Base-by-base conservation (phyloP, 2,888 invertebrate genomes). In the Papilio demoleus region DNA sequence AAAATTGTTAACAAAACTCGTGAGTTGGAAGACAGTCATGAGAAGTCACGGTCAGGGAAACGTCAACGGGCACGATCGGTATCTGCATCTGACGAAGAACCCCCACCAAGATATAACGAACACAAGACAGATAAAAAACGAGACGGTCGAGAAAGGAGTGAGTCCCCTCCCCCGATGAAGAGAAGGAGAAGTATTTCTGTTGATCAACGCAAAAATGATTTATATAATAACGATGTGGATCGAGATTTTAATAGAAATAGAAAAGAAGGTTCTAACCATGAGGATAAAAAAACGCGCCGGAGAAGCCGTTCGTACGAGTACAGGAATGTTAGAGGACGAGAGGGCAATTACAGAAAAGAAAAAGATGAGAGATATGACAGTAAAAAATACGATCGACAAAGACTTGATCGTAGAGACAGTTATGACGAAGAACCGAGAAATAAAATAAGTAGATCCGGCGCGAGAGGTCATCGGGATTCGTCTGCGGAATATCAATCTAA, bases 141-240 rank as follows among this genome's bases (percentile, higher is more conserved):
- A 68, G 72, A 80, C 36, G 72, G 77, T n/a, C 79, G 81, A 74
- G 86, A 85, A 5, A 50, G 71, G 24, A 88, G 87, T 70, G 65
- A 74, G 0, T 89, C 91, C 0, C 88, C 90, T 0, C 84, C 84
- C 3, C 88, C 88, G 0, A 88, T 87, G 24, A 91, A 89, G 71
- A 82, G 82, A 71, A 80, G 88, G 2, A 83, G 86, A 1, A 90
- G 89, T 65, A 78, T 82, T 0, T 86, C 89, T 0, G 78, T 78
- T 1, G 85, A 86, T 5, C 80, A 74, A 68, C 85, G 73, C 67
- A 78, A 71, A 65, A 77, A 68, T 70, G 74, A 60, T 65, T 64
- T 19, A 2, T 58, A 70, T 56, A 45, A 68, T 63, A 69, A 53
- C 53, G 60, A 61, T 36, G 24, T n/a, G 22, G 71, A 71, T 34